phyloP scores from a whole-genome alignment of 2,113 vertebrate species.

The Sinocyclocheilus grahami region DNA sequence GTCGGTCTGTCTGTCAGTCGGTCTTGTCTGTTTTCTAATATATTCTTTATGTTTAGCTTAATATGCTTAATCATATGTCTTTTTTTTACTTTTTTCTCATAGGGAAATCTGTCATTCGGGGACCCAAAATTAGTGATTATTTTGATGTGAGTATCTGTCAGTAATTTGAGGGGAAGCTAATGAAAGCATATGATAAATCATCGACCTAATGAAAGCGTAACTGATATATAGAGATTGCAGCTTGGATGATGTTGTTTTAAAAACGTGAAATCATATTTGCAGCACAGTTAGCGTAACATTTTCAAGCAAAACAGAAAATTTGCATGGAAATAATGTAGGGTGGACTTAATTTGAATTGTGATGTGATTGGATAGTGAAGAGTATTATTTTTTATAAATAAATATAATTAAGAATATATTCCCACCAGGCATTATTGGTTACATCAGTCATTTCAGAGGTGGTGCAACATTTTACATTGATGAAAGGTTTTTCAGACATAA shows the following conservation, averaged over 20 bases:
- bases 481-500: not conserved
- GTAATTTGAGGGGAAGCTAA: not conserved
- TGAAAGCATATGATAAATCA: not conserved
- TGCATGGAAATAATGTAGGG: not conserved
- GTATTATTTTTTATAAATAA: not conserved
- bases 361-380: too few relatives aligned
- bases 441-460: not conserved
- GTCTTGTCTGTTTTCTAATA: conserved; percentile 10
- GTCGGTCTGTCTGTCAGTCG: not conserved
- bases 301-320: not conserved
- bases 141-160: conserved; percentile 88
- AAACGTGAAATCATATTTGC: not conserved
- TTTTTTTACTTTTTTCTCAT: conserved; percentile 45
- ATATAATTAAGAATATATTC: not conserved
- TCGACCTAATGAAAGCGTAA: not conserved
- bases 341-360: not conserved
- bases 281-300: not conserved
- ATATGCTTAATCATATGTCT: not conserved
- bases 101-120: conserved; percentile 91
- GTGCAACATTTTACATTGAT: not conserved
- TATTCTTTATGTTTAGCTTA: not conserved
- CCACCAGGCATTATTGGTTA: not conserved
- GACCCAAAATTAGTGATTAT: conserved; percentile 99
- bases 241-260: not conserved
- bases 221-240: not conserved